Base-by-base conservation (phyloP, 2,888 invertebrate genomes). In the Pyrrhia umbra region DNA sequence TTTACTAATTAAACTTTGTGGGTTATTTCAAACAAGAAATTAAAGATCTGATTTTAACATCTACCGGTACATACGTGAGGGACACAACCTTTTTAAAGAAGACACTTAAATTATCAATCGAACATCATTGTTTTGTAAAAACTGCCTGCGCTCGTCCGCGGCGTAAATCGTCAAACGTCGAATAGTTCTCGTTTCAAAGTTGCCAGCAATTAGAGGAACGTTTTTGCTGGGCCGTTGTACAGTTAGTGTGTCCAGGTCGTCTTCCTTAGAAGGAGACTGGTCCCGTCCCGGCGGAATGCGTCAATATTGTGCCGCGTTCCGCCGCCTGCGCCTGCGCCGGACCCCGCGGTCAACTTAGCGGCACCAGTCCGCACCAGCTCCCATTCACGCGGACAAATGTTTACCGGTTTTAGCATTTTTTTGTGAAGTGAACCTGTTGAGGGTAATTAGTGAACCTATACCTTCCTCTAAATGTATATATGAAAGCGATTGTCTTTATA, bases 211-310 rank as follows among this genome's bases (percentile, higher is more conserved):
- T 92, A 92, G 88, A 89, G 84, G 83, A 66, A 66, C 77, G 80
- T 89, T 90, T 90, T 90, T 90, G 85, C 88, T 51, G 61, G 69
- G 77, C 83, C 77, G 76, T 80, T 83, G 80, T 90, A 91, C 92
- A 88, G 92, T 92, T 92, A 92, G 85, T 73, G 81, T 79, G 86
- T 88, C 87, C 90, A 88, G 89, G 88, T 85, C 85, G 79, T 79
- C 80, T 88, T 84, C 92, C 92, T 77, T 92, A 91, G 82, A 93
- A 85, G 92, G 92, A 88, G 85, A 90, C 85, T 83, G 68, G 89
- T 86, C 88, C 84, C 72, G 87, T 70, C 76, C 80, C 78, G 82
- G 58, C 63, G 90, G 92, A 90, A 92, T 92, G 92, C 87, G 82
- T 88, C 91, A 87, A 88, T 90, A 91, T 88, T 85, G 90, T 83